Conservation (phyloP, 2,113 vertebrate genomes). For the Pituophis catenifer region DNA sequence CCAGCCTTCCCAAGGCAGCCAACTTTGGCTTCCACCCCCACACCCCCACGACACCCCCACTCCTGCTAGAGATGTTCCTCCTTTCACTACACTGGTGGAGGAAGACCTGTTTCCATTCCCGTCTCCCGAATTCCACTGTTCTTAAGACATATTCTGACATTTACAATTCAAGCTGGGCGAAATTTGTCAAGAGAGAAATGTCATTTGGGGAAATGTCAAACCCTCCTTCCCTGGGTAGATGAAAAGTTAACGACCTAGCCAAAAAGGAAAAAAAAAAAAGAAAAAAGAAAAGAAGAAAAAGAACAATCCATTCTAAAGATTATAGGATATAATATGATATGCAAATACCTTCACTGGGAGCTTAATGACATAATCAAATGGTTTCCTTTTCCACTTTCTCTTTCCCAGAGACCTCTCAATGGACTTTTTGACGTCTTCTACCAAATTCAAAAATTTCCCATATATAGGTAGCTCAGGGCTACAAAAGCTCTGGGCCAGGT, state of each 20-base stretch:
- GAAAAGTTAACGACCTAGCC: constrained; percentile 32
- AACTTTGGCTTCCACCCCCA: background rate
- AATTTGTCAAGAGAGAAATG: constrained; percentile 17
- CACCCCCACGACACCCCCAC: background rate
- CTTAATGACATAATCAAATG: background rate
- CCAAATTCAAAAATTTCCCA: background rate
- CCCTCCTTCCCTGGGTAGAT: constrained; percentile 23
- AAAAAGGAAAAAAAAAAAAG: background rate
- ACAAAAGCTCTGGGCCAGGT: background rate
- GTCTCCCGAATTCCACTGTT: background rate
- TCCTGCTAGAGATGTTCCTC: background rate
- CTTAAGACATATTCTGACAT: background rate
- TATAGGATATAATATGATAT: background rate
- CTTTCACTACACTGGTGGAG: background rate
- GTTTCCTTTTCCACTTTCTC: background rate
- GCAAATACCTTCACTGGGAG: constrained; percentile 28
- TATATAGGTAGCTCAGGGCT: background rate
- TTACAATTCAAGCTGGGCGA: background rate
- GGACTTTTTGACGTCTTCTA: background rate
- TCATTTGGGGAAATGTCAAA: constrained; percentile 30
- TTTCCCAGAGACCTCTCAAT: background rate
- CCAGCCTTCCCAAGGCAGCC: background rate
- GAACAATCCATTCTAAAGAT: constrained; percentile 1
- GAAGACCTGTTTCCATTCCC: background rate
- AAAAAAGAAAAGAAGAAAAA: background rate